Base-by-base conservation (phyloP, 2,888 invertebrate genomes). In the Chymomyza fuscimana region DNA sequence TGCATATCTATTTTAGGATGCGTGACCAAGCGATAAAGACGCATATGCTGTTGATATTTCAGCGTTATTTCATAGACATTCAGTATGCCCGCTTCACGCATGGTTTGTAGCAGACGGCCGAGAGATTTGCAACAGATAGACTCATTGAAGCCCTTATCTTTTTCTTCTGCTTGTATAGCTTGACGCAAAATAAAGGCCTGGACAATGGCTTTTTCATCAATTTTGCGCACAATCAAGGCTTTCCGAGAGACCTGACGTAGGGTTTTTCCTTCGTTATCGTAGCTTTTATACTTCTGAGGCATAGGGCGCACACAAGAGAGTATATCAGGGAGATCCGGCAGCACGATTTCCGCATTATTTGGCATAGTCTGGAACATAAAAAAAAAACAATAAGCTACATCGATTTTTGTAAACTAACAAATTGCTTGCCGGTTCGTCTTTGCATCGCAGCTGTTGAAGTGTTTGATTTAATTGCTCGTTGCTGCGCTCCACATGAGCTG, bases 141-240 rank as follows among this genome's bases (percentile, higher is more conserved):
- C 86, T 95, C 95, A 60, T 94, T 93, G 68, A 91, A 93, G 0
- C 93, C 93, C 6, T 92, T 89, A 62, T 92, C 91, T 67, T 92
- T 91, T 89, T 95, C 94, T 68, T 93, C 92, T 65, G 93, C 92
- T 36, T 92, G 91, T 40, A 95, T 93, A 66, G 93, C 89, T 89
- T 92, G 93, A 67, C 92, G 90, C 22, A 95, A 74, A 67, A 93
- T 93, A 3, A 89, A 81, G 1, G 92, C 93, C 63, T 94, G 93
- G 25, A 95, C 92, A 4, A 96, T 92, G 84, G 93, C 93, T 56
- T 93, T 92, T 66, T 93, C 92, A 69, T 94, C 93, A 0, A 96
- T 92, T 9, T 93, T 91, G 70, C 94, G 93, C 16, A 96, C 92
- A 70, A 96, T 94, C 67, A 94, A 91, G 82, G 94, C 94, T n/a